Conservation (phyloP, 1,140 invertebrate genomes). For the Trichomalopsis sarcophagae region DNA sequence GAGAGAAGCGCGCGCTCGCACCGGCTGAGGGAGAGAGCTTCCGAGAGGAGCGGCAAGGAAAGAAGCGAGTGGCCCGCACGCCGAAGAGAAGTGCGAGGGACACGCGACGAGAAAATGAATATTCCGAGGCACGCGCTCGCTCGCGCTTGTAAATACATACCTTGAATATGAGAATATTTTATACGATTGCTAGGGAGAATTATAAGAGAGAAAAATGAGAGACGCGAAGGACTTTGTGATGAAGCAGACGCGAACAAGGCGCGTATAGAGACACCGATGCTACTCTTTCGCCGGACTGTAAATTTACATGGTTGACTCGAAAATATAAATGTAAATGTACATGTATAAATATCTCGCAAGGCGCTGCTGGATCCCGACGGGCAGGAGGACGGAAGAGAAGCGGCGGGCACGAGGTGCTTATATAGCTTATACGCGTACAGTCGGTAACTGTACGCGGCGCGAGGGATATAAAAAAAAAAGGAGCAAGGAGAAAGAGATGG, state of each 20-base stretch:
- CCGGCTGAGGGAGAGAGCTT: background rate
- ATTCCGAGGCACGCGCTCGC: conserved; percentile 55
- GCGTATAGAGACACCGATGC: conserved; percentile 56
- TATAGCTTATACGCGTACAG: background rate
- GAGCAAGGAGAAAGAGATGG: conserved; percentile 13
- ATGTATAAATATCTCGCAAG: conserved; percentile 48
- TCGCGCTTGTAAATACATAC: conserved; percentile 64
- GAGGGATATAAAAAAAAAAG: background rate
- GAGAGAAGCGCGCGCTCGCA: conserved; percentile 51
- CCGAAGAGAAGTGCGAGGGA: background rate
- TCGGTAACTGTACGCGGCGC: background rate
- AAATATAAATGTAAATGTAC: conserved; percentile 54
- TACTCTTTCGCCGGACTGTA: conserved; percentile 30
- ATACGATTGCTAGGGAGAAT: conserved; percentile 68
- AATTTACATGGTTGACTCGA: conserved; percentile 60
- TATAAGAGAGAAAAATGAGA: conserved; percentile 56
- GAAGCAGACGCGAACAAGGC: background rate
- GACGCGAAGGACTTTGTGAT: conserved; percentile 44
- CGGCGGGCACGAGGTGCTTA: conserved; percentile 3
- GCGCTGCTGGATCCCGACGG: background rate
- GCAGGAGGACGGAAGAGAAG: background rate
- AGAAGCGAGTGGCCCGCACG: background rate
- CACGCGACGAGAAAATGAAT: conserved; percentile 51
- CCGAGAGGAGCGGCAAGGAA: background rate
- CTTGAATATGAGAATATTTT: conserved; percentile 70